Conservation (phyloP, 2,888 invertebrate genomes). For the Didymodactylos carnosus region DNA sequence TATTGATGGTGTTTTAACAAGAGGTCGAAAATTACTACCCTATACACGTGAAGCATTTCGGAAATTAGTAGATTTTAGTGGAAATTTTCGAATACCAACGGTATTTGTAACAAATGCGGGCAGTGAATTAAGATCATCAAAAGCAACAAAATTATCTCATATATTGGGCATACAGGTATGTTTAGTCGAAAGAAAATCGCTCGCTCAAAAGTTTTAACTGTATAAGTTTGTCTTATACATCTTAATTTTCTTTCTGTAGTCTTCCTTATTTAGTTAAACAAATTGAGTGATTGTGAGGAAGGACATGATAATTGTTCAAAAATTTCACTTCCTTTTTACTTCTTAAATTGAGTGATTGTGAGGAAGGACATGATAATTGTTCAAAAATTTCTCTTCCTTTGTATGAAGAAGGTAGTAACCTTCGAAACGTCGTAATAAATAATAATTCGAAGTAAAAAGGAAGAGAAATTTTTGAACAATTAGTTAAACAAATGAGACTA, state of each 20-base stretch:
- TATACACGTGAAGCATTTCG: constrained; percentile 43
- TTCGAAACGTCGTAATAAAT: no score
- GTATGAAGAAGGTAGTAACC: no score
- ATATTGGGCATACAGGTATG: constrained; percentile 42
- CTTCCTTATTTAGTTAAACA: no score
- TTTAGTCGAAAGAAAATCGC: background rate
- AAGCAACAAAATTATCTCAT: constrained; percentile 43
- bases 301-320: background rate
- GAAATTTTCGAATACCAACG: constrained; percentile 44
- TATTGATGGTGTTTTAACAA: constrained; percentile 48
- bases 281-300: no score
- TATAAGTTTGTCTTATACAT: background rate
- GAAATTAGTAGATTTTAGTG: constrained; percentile 38
- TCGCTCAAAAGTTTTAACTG: background rate
- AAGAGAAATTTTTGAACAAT: no score
- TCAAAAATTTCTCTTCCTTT: no score
- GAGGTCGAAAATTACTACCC: constrained; percentile 43
- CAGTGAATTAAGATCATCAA: constrained; percentile 41
- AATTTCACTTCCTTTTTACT: no score
- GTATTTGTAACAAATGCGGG: constrained; percentile 49
- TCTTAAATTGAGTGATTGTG: no score
- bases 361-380: no score
- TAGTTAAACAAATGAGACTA: no score
- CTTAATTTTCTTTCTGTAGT: no score
- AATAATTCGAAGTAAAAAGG: no score